phyloP scores from a whole-genome alignment of 1,140 invertebrate species.

The Sitobion miscanthi region DNA sequence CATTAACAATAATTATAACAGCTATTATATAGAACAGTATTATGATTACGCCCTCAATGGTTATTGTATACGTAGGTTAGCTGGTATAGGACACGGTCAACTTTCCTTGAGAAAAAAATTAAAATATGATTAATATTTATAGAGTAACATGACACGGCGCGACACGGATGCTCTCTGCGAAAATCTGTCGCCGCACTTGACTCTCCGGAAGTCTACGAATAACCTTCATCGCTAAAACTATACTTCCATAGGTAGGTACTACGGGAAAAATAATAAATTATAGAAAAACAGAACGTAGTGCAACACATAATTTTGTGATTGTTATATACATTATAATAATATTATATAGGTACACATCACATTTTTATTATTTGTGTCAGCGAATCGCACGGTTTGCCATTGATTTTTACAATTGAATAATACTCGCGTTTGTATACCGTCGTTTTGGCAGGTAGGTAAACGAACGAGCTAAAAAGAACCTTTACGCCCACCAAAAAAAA shows the following conservation, averaged over 20 bases:
- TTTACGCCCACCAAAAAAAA: not conserved
- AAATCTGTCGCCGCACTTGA: not conserved
- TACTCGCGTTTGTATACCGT: not conserved
- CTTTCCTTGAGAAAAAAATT: not conserved
- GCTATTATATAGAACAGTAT: not conserved
- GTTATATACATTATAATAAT: not conserved
- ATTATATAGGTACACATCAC: no score
- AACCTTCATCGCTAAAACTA: not conserved
- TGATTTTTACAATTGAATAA: not conserved
- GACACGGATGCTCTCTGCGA: not conserved
- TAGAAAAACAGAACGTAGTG: not conserved
- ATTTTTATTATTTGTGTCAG: not conserved
- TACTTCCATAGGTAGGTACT: not conserved
- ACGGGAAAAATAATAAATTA: not conserved
- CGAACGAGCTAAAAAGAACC: not conserved
- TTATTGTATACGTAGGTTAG: not conserved
- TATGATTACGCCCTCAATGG: not conserved
- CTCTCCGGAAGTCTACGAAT: not conserved
- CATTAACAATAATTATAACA: not conserved
- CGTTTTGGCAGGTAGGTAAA: not conserved
- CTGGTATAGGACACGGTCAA: not conserved
- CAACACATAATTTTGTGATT: accelerated
- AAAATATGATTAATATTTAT: not conserved
- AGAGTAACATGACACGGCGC: not conserved
- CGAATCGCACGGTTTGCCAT: not conserved